Conservation (phyloP, 2,888 invertebrate genomes). For the Gasteruption jaculator region DNA sequence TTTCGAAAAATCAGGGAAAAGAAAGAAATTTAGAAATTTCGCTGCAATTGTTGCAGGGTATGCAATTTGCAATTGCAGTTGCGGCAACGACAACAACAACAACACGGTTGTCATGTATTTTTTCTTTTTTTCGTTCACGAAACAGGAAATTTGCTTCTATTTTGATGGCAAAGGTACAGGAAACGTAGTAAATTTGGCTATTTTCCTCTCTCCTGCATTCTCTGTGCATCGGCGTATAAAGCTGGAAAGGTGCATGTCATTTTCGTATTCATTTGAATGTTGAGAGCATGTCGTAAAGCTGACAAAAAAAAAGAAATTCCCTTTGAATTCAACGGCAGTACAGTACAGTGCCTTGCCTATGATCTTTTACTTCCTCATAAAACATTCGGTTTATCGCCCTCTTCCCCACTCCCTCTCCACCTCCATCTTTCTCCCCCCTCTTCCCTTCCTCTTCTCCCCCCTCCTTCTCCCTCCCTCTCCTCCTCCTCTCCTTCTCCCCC, state of each 20-base stretch:
- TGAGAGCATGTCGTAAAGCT: not conserved
- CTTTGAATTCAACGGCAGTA: not conserved
- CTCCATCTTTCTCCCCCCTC: too few relatives aligned
- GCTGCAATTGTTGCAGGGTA: too few relatives aligned
- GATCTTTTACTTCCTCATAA: not conserved
- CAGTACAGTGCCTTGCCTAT: not conserved
- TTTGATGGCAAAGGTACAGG: too few relatives aligned
- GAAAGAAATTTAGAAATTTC: too few relatives aligned
- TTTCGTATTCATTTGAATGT: constrained; percentile 1
- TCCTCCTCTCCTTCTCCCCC: not conserved
- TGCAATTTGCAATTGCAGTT: too few relatives aligned
- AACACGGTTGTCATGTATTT: too few relatives aligned
- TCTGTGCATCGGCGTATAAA: not conserved
- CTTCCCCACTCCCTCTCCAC: not conserved
- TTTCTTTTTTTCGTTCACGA: too few relatives aligned
- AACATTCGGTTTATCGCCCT: constrained; percentile 4
- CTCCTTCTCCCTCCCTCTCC: not conserved
- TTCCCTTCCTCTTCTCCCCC: not conserved
- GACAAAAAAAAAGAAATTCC: not conserved
- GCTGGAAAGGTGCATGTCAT: not conserved
- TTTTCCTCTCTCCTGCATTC: too few relatives aligned
- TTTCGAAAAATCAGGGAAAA: too few relatives aligned
- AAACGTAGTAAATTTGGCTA: too few relatives aligned
- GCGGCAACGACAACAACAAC: too few relatives aligned
- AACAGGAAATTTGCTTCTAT: too few relatives aligned